phyloP scores from a whole-genome alignment of 2,888 invertebrate species.

The Orchestes rusci region DNA sequence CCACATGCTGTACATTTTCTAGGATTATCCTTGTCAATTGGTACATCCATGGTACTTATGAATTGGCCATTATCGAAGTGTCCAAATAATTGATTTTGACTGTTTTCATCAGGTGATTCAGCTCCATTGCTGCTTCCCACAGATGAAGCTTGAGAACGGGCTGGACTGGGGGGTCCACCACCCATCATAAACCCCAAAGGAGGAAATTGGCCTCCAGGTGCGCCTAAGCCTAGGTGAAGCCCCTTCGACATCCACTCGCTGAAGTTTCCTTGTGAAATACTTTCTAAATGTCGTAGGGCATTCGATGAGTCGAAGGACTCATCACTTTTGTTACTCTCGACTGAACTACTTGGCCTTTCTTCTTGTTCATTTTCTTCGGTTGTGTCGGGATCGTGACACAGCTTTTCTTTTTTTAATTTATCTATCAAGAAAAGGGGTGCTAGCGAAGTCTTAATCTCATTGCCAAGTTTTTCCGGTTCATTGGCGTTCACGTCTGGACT shows the following conservation, averaged over 20 bases:
- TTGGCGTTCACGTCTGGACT: slow-evolving; percentile 43
- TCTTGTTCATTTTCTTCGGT: slow-evolving; percentile 40
- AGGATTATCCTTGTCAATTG: slow-evolving; percentile 87
- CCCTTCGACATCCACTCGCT: slow-evolving; percentile 48
- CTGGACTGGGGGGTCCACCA: slow-evolving; percentile 54
- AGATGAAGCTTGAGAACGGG: slow-evolving; percentile 55
- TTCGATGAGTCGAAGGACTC: slow-evolving; percentile 59
- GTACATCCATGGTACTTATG: slow-evolving; percentile 71
- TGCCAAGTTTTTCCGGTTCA: slow-evolving; percentile 38
- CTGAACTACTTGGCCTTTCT: slow-evolving; percentile 47
- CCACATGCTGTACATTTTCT: slow-evolving; percentile 86
- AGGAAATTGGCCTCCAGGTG: slow-evolving; percentile 42
- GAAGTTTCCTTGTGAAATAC: slow-evolving; percentile 71
- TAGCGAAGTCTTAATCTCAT: slow-evolving; percentile 43
- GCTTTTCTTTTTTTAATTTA: slow-evolving; percentile 43
- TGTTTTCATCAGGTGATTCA: slow-evolving; percentile 52
- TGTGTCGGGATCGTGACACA: slow-evolving; percentile 32
- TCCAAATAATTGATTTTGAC: slow-evolving; percentile 58
- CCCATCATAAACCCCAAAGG: slow-evolving; percentile 46
- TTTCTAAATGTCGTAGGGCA: slow-evolving; percentile 70
- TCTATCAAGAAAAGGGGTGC: slow-evolving; percentile 42
- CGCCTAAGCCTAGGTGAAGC: slow-evolving; percentile 40
- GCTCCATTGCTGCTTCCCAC: slow-evolving; percentile 51
- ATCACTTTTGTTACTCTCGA: slow-evolving; percentile 51
- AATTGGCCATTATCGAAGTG: slow-evolving; percentile 70